These are phyloP conservation scores for Margaritifera margaritifera DNA, from an alignment of 2,888 invertebrate species.

Conservation along the genomic window DNA sequence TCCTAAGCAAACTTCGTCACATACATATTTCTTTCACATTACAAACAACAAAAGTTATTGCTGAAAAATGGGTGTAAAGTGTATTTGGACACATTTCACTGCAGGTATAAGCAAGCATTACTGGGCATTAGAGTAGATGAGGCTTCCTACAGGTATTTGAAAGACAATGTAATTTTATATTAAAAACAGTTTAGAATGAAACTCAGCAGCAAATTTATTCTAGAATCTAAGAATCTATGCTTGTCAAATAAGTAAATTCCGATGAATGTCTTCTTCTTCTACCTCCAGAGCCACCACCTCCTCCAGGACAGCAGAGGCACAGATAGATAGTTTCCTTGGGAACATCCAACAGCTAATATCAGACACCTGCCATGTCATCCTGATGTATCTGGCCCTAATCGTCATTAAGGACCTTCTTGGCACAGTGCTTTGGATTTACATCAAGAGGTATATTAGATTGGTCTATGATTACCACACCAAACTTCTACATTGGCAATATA, in stretches of 20 bases:
- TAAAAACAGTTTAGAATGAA: neutral
- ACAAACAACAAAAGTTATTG: too few species aligned
- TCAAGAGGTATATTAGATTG: slow-evolving; percentile 59
- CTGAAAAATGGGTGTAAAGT: too few species aligned
- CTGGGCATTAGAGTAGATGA: neutral
- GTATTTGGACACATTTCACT: too few species aligned
- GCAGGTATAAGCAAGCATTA: neutral
- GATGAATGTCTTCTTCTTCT: neutral
- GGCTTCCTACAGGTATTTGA: neutral
- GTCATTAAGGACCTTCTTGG: slow-evolving; percentile 66
- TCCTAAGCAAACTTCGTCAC: too few species aligned
- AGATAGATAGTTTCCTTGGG: slow-evolving; percentile 53
- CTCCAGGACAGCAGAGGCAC: slow-evolving; percentile 48
- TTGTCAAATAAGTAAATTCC: neutral
- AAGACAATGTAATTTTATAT: neutral
- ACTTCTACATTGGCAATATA: neutral
- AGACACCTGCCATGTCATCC: slow-evolving; percentile 63
- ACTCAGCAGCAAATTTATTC: neutral
- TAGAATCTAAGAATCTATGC: neutral
- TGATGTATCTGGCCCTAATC: slow-evolving; percentile 63
- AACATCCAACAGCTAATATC: slow-evolving; percentile 61
- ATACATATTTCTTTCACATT: too few species aligned
- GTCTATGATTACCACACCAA: neutral
- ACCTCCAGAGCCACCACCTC: slow-evolving; percentile 36
- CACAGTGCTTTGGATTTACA: slow-evolving; percentile 69